Evolutionary conservation across 2,888 invertebrate genomes (phyloP).

Genomic region (Blomia tropicalis): DNA sequence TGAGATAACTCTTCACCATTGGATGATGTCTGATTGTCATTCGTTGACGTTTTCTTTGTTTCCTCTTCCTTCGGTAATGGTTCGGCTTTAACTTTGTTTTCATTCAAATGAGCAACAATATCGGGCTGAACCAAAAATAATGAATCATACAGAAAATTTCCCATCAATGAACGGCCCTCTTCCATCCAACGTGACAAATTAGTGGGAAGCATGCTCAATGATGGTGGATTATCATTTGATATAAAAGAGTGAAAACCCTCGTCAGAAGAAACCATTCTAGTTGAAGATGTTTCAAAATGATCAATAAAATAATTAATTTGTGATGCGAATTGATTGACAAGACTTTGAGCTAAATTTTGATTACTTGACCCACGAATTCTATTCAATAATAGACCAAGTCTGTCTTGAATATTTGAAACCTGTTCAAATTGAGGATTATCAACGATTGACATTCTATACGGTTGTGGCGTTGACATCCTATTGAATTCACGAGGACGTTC

Average conservation of each 20-base stretch:
- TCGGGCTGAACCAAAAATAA: not conserved
- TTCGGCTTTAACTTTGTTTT: not conserved
- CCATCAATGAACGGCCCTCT: not conserved
- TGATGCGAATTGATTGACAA: not conserved
- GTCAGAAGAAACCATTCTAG: too few relatives aligned
- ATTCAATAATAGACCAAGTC: not conserved
- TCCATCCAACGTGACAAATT: not conserved
- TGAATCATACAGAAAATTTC: not conserved
- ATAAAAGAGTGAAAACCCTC: not conserved
- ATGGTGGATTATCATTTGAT: not conserved
- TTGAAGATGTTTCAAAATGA: not conserved
- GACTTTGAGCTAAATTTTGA: not conserved
- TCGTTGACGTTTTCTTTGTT: not conserved
- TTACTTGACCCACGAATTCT: not conserved
- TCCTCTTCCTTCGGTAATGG: not conserved
- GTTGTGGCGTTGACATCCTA: not conserved
- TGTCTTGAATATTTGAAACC: not conserved
- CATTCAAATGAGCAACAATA: not conserved
- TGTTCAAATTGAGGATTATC: not conserved
- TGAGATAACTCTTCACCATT: not conserved
- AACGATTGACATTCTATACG: not conserved
- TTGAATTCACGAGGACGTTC: not conserved
- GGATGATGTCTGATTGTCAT: not conserved
- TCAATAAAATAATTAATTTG: not conserved
- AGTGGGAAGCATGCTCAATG: not conserved